Evolutionary conservation across 1,140 invertebrate species (phyloP).

Genomic region (Pseudomyrmex flavicornis): DNA sequence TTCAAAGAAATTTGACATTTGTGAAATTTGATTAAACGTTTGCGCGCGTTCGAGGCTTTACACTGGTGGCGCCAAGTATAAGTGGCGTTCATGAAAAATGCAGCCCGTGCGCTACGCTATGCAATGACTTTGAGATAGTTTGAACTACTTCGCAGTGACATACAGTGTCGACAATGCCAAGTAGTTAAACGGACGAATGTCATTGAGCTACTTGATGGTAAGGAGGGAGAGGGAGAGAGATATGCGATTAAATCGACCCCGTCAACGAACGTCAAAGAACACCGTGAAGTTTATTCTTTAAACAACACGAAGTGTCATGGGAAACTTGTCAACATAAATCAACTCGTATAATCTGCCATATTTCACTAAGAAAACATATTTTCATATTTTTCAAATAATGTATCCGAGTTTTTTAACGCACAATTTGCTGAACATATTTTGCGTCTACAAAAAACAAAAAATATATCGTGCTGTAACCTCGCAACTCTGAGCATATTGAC

Average conservation of each 20-base stretch:
- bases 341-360: background rate
- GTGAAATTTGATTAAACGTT: constrained; percentile 59
- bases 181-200: constrained; percentile 46
- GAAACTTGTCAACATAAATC: constrained; percentile 24
- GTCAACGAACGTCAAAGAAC: constrained; percentile 12
- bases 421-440: too few species aligned
- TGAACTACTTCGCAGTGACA: constrained; percentile 36
- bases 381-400: too few species aligned
- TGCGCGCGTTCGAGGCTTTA: background rate
- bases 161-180: constrained; percentile 11
- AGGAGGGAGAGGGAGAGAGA: background rate
- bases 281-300: background rate
- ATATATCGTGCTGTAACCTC: too few species aligned
- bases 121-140: constrained; percentile 59
- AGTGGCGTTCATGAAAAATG: constrained; percentile 48
- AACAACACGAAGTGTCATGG: constrained; percentile 18
- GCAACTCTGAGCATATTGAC: too few species aligned
- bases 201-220: constrained; percentile 11
- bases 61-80: constrained; percentile 45
- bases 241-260: constrained; percentile 20
- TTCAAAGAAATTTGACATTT: constrained; percentile 38
- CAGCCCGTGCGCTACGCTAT: constrained; percentile 34
- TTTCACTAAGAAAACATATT: background rate
- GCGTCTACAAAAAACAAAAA: too few species aligned
- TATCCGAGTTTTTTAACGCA: too few species aligned